Conservation (phyloP, 1,140 invertebrate species). For the Drosophila santomea region DNA sequence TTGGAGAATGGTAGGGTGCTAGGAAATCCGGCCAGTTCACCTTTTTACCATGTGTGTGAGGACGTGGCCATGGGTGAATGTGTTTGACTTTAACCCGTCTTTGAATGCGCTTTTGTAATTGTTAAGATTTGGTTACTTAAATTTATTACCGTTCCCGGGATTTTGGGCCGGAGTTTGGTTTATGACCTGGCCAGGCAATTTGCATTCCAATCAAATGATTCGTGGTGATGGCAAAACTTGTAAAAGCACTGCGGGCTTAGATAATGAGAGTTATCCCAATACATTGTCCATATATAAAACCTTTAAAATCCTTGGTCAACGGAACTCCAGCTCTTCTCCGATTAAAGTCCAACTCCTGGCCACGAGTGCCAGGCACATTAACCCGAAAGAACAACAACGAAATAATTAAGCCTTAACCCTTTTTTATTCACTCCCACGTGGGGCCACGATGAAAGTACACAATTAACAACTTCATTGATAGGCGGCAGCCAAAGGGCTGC, state of each 20-base stretch:
- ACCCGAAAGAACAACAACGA: slow-evolving; percentile 52
- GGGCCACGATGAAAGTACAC: slow-evolving; percentile 29
- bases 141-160: slow-evolving; percentile 68
- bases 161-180: slow-evolving; percentile 16
- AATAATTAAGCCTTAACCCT: slow-evolving; percentile 54
- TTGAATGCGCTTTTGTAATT: slow-evolving; percentile 68
- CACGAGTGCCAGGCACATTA: slow-evolving; percentile 29
- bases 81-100: slow-evolving; percentile 35
- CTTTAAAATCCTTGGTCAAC: background rate
- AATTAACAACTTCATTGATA: slow-evolving; percentile 84
- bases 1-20: background rate
- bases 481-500: slow-evolving; percentile 58
- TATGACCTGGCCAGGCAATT: slow-evolving; percentile 60
- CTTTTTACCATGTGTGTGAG: slow-evolving; percentile 9
- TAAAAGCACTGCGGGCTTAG: background rate
- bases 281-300: slow-evolving; percentile 2
- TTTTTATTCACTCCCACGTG: background rate
- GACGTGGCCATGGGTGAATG: background rate
- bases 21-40: slow-evolving; percentile 26
- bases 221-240: slow-evolving; percentile 73
- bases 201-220: slow-evolving; percentile 73
- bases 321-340: background rate
- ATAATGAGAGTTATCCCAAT: slow-evolving; percentile 16
- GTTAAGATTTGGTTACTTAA: slow-evolving; percentile 82
- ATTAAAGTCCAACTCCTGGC: slow-evolving; percentile 1